phyloP scores from a whole-genome alignment of 2,888 invertebrate species.

The Atethmia centrago region DNA sequence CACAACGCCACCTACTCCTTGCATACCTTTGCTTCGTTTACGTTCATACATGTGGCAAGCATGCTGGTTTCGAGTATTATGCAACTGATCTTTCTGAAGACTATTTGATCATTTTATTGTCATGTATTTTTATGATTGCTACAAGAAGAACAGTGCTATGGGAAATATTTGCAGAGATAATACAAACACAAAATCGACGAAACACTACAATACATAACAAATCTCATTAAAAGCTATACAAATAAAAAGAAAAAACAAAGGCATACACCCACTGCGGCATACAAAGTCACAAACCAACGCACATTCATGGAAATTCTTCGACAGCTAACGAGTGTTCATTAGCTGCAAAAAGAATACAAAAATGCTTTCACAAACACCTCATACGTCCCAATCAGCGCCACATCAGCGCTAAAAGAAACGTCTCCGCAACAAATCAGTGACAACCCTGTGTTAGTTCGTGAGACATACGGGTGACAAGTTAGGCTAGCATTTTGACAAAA shows the following conservation, averaged over 20 bases:
- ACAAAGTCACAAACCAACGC: constrained; percentile 25
- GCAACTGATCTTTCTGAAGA: no score
- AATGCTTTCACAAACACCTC: constrained; percentile 81
- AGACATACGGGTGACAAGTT: constrained; percentile 47
- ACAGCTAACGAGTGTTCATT: constrained; percentile 83
- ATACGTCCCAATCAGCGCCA: constrained; percentile 86
- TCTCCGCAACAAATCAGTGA: constrained; percentile 87
- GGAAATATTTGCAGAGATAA: not conserved
- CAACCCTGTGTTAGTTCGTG: constrained; percentile 78
- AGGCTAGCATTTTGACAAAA: not conserved
- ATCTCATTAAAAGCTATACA: constrained; percentile 30
- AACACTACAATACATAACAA: constrained; percentile 6
- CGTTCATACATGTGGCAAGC: no score
- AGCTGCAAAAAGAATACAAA: constrained; percentile 81
- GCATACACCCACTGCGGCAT: constrained; percentile 12
- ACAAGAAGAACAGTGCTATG: not conserved
- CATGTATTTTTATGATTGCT: no score
- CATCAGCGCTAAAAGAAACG: constrained; percentile 87
- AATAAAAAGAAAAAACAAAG: constrained; percentile 37
- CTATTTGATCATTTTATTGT: no score
- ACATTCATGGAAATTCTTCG: constrained; percentile 67
- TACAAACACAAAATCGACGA: no score
- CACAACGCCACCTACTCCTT: no score
- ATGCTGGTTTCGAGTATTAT: no score
- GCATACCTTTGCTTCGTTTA: no score